These are phyloP conservation scores for Lepidurus apus DNA, from an alignment of 1,140 invertebrate species.

Conservation along the genomic window DNA sequence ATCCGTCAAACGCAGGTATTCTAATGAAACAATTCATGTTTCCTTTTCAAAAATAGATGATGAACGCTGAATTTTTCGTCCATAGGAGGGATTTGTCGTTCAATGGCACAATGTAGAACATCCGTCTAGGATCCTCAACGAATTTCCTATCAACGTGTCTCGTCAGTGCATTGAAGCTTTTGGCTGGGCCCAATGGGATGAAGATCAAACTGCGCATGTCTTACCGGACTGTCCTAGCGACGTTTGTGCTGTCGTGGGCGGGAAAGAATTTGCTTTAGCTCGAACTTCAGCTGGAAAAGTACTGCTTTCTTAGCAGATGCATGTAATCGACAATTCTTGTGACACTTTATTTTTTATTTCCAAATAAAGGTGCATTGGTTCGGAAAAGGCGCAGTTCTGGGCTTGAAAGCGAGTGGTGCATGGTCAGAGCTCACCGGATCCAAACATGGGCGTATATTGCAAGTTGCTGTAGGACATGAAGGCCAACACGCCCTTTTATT, in stretches of 20 bases:
- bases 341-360: not conserved
- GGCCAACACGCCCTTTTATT: slow-evolving; percentile 82
- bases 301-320: slow-evolving; percentile 29
- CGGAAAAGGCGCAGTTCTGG: slow-evolving; percentile 67
- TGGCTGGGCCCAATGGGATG: slow-evolving; percentile 65
- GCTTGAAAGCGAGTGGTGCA: slow-evolving; percentile 59
- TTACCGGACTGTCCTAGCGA: slow-evolving; percentile 57
- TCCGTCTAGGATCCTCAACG: slow-evolving; percentile 48
- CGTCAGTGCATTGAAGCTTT: slow-evolving; percentile 70
- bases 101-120: slow-evolving; percentile 28
- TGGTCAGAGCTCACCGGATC: slow-evolving; percentile 64
- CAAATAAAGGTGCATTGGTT: slow-evolving; percentile 49
- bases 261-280: slow-evolving; percentile 79
- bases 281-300: slow-evolving; percentile 72
- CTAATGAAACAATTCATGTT: not conserved
- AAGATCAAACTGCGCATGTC: slow-evolving; percentile 48
- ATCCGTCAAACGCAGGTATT: not conserved
- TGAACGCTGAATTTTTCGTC: too few species aligned
- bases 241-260: slow-evolving; percentile 59
- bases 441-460: slow-evolving; percentile 66
- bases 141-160: slow-evolving; percentile 71
- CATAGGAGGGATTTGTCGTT: slow-evolving; percentile 24
- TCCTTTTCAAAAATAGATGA: too few species aligned
- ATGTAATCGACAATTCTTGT: not conserved
- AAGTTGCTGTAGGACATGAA: slow-evolving; percentile 86